Conservation (phyloP, 2,888 invertebrate species). For the Tetropium fuscum region DNA sequence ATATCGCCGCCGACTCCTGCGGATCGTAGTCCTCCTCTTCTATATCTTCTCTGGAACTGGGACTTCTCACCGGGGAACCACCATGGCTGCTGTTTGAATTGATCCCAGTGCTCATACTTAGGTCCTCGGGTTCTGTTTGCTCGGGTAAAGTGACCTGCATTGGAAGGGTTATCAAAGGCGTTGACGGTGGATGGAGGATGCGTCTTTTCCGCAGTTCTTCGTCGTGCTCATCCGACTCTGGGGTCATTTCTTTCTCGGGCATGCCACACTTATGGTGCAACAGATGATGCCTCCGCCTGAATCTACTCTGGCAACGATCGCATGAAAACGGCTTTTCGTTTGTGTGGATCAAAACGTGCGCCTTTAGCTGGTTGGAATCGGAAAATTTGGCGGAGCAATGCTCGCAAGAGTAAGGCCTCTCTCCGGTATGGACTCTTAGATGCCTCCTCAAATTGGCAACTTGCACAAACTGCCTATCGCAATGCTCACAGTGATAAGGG, state of each 20-base stretch:
- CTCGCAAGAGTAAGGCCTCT: slow-evolving; percentile 89
- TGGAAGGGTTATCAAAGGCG: slow-evolving; percentile 61
- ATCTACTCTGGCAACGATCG: slow-evolving; percentile 80
- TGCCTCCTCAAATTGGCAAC: slow-evolving; percentile 92
- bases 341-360: slow-evolving; percentile 89
- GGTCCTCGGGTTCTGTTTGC: slow-evolving; percentile 93
- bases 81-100: slow-evolving; percentile 68
- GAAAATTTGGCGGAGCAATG: slow-evolving; percentile 89
- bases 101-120: slow-evolving; percentile 77
- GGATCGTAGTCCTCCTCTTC: slow-evolving; percentile 69
- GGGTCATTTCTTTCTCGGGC: slow-evolving; percentile 53
- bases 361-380: slow-evolving; percentile 92
- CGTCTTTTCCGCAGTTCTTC: slow-evolving; percentile 62
- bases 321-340: slow-evolving; percentile 92
- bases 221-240: slow-evolving; percentile 53
- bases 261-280: slow-evolving; percentile 85
- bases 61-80: slow-evolving; percentile 65
- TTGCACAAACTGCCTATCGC: slow-evolving; percentile 93
- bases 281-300: slow-evolving; percentile 87
- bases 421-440: slow-evolving; percentile 91
- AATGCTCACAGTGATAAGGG: slow-evolving; percentile 92
- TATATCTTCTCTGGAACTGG: slow-evolving; percentile 63
- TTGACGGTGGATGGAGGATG: slow-evolving; percentile 67
- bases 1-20: slow-evolving; percentile 69
- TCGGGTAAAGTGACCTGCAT: slow-evolving; percentile 71